A percentile compares a stretch with the other conserved stretches of the same genome.
Conservation (phyloP, 1,140 invertebrate genomes). For the Drosophila varians region DNA sequence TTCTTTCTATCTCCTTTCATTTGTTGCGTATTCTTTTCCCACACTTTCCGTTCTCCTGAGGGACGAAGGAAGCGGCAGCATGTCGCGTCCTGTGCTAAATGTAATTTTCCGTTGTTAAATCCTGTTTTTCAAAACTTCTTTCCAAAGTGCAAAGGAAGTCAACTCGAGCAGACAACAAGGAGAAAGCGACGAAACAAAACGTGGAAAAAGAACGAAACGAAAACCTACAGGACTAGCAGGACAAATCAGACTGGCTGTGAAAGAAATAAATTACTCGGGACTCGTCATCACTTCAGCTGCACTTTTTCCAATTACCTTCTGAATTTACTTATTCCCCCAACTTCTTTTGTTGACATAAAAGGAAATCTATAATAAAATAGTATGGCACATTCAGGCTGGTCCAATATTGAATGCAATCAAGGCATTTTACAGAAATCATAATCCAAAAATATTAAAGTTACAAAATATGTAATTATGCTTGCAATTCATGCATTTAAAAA, state of each 20-base stretch:
- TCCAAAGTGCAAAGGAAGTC: constrained; percentile 77
- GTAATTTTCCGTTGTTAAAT: constrained; percentile 82
- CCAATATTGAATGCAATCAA: background rate
- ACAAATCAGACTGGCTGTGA: constrained; percentile 37
- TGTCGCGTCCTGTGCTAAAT: constrained; percentile 69
- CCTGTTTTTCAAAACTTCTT: constrained; percentile 79
- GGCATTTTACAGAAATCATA: background rate
- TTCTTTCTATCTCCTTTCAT: constrained; percentile 1
- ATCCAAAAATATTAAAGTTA: background rate
- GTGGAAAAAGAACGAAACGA: constrained; percentile 11
- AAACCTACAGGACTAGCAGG: constrained; percentile 23
- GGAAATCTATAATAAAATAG: constrained; percentile 1
- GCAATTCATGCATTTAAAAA: no score
- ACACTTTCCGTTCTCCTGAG: constrained; percentile 30
- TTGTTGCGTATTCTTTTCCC: constrained; percentile 25
- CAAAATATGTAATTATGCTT: background rate
- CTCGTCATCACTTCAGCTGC: constrained; percentile 28
- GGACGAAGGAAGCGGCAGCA: constrained; percentile 37
- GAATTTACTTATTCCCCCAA: background rate
- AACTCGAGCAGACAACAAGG: constrained; percentile 71
- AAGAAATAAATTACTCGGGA: constrained; percentile 61
- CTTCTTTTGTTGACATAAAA: background rate
- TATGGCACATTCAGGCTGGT: no score
- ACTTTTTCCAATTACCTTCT: background rate
- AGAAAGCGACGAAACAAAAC: constrained; percentile 34